phyloP scores from a whole-genome alignment of 2,113 vertebrate species.

The Trichomycterus rosablanca region DNA sequence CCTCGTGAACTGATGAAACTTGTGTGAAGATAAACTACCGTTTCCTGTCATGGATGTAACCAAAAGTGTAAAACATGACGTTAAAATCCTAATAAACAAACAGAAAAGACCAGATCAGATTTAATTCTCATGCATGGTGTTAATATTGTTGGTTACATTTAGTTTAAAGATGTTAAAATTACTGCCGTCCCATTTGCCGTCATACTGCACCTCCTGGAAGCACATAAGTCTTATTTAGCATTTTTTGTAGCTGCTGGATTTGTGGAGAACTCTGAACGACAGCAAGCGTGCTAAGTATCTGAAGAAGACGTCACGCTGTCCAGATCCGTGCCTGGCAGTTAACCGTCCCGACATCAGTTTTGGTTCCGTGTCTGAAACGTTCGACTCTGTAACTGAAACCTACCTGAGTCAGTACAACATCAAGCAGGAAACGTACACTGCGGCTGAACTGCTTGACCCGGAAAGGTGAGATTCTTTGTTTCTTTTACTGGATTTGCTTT shows the following conservation, averaged over 20 bases:
- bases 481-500: too few species aligned
- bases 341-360: constrained; percentile 84
- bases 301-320: constrained; percentile 74
- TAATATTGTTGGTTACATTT: too few species aligned
- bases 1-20: too few species aligned
- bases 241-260: constrained; percentile 70
- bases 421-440: constrained; percentile 9
- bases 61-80: too few species aligned
- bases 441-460: constrained; percentile 50
- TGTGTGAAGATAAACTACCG: too few species aligned
- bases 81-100: too few species aligned
- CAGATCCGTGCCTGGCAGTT: constrained; percentile 78
- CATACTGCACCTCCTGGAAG: not conserved
- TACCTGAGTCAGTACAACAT: constrained; percentile 63
- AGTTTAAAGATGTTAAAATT: too few species aligned
- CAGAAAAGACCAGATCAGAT: too few species aligned
- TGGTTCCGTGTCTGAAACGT: constrained; percentile 88
- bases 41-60: too few species aligned
- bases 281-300: constrained; percentile 69
- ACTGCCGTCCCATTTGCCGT: too few species aligned
- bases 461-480: constrained; percentile 66
- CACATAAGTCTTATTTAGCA: not conserved
- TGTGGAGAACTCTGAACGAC: constrained; percentile 77
- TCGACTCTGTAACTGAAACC: constrained; percentile 71
- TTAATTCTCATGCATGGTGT: too few species aligned